Evolutionary conservation across 2,797 vertebrate genomes (phyloP).

Genomic region (Silurus aristotelis): DNA sequence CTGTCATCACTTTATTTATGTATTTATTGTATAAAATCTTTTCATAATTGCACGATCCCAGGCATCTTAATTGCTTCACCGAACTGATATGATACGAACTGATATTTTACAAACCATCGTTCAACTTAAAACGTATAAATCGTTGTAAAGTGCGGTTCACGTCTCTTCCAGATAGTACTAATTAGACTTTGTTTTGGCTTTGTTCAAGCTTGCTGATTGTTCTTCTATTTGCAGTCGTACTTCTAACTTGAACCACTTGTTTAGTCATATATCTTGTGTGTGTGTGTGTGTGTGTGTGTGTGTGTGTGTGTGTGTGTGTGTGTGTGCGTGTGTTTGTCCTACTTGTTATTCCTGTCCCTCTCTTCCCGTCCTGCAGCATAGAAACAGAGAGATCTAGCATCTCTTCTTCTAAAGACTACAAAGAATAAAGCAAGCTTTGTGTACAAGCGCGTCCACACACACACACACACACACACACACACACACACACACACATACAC

Average conservation of each 20-base stretch:
- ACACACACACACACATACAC: conserved; percentile 9
- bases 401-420: conserved; percentile 67
- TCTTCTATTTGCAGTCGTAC: conserved; percentile 4
- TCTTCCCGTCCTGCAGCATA: conserved; percentile 47
- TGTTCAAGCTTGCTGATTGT: neutral
- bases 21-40: neutral
- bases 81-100: neutral
- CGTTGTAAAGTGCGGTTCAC: no score
- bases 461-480: neutral
- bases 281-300: neutral
- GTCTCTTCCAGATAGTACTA: neutral
- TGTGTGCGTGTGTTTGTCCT: conserved; percentile 56
- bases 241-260: conserved; percentile 58
- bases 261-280: conserved; percentile 71
- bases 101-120: neutral
- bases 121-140: neutral
- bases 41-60: no score
- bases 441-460: conserved; percentile 44
- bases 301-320: conserved; percentile 18
- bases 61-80: neutral
- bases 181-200: neutral
- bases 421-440: conserved; percentile 76
- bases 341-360: conserved; percentile 61
- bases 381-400: conserved; percentile 54
- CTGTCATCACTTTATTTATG: neutral